A percentile compares a stretch with the other conserved stretches of the same genome.
phyloP scores from a whole-genome alignment of 92 coral and sea anemone genomes.

The Blastomussa wellsi region DNA sequence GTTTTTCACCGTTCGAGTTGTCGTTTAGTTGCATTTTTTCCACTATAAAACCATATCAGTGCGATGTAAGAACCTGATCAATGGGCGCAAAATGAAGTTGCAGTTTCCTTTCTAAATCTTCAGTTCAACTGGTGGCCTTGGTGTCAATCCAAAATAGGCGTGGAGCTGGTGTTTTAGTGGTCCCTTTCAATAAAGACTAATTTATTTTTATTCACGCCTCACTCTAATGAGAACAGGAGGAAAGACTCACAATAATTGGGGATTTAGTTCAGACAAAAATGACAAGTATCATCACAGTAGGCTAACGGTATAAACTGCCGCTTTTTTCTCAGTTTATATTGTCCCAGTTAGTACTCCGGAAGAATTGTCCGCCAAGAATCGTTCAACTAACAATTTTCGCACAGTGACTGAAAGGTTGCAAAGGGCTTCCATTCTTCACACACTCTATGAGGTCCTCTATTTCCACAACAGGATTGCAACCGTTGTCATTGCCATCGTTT shows the following conservation, averaged over 20 bases:
- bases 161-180: not conserved
- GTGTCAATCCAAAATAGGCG: not conserved
- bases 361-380: not conserved
- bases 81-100: not conserved
- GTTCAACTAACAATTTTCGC: not conserved
- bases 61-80: not conserved
- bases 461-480: not conserved
- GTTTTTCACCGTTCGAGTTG: not conserved
- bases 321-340: not conserved
- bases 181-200: not conserved
- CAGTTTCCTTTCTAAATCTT: not conserved
- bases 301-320: not conserved
- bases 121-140: not conserved
- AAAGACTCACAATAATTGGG: not conserved
- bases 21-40: not conserved
- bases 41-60: not conserved
- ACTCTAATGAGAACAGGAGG: not conserved
- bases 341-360: not conserved
- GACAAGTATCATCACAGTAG: not conserved
- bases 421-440: not conserved
- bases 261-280: not conserved
- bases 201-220: not conserved
- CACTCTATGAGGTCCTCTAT: not conserved
- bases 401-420: not conserved
- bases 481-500: not conserved